A percentile compares a stretch with the other conserved stretches of the same genome.
Conservation (phyloP, 2,113 vertebrate genomes). For the Cyphomyrus discorhynchus region DNA sequence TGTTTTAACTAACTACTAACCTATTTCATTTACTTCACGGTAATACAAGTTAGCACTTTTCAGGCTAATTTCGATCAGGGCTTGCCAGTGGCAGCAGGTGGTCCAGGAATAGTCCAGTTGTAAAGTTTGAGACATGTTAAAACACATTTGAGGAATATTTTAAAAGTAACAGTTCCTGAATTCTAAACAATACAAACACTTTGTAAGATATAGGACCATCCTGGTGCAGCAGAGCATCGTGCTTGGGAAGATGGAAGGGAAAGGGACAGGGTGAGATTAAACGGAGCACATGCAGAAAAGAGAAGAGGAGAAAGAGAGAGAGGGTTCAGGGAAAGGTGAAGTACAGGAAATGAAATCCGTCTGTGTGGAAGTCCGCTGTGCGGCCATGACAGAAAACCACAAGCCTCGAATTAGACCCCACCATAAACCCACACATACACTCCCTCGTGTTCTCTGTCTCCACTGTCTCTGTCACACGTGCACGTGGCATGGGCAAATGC, state of each 20-base stretch:
- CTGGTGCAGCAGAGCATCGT: not conserved
- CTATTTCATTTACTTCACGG: not conserved
- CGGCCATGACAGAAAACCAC: constrained; percentile 51
- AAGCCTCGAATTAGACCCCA: constrained; percentile 39
- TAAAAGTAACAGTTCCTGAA: not conserved
- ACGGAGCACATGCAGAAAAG: not conserved
- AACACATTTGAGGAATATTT: not conserved
- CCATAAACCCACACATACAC: constrained; percentile 14
- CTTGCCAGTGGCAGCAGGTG: not conserved
- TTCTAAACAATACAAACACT: not conserved
- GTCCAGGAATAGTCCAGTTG: not conserved
- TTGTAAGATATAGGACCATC: not conserved
- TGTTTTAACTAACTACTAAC: not conserved
- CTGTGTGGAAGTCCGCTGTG: constrained; percentile 52
- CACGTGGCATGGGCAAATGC: not conserved
- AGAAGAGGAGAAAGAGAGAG: constrained; percentile 15
- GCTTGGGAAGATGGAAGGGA: not conserved
- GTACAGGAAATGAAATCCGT: constrained; percentile 58
- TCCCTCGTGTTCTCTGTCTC: constrained; percentile 7
- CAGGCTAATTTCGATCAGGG: not conserved
- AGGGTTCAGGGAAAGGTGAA: constrained; percentile 64
- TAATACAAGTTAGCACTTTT: not conserved
- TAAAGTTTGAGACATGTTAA: not conserved
- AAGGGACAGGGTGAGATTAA: constrained; percentile 12
- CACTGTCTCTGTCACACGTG: constrained; percentile 11